These are phyloP conservation scores for Pyrgilauda ruficollis DNA, from an alignment of 2,113 vertebrate genomes.

Conservation along the genomic window DNA sequence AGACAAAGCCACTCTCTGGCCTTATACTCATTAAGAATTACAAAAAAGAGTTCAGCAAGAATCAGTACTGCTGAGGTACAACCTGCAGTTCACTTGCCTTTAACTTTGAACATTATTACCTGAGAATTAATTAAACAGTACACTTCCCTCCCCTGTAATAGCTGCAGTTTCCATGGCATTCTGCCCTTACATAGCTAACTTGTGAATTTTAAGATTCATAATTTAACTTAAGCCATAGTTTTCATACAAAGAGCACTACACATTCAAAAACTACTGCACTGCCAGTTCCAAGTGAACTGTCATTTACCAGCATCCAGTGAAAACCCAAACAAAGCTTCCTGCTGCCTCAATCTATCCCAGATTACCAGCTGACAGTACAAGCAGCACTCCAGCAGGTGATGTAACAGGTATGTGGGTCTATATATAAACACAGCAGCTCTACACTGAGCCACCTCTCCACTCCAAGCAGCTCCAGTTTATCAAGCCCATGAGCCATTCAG, in stretches of 20 bases:
- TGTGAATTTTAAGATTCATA: not conserved
- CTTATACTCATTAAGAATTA: not conserved
- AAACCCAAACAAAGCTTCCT: not conserved
- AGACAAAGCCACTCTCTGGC: not conserved
- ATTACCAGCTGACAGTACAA: not conserved
- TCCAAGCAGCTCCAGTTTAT: not conserved
- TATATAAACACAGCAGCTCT: not conserved
- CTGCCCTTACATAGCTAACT: not conserved
- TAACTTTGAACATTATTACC: not conserved
- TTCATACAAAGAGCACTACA: not conserved
- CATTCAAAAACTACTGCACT: not conserved
- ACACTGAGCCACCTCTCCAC: not conserved
- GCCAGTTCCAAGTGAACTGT: not conserved
- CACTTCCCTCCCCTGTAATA: not conserved
- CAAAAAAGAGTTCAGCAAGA: not conserved
- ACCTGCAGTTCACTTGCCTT: not conserved
- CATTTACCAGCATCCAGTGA: not conserved
- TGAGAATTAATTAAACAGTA: not conserved
- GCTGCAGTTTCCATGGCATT: not conserved
- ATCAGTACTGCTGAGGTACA: not conserved
- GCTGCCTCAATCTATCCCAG: not conserved
- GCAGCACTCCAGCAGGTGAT: not conserved
- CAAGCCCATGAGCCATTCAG: not conserved
- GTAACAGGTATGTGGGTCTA: not conserved
- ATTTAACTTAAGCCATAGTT: not conserved